These are phyloP conservation scores for Teinopalpus imperialis DNA, from an alignment of 2,888 invertebrate genomes.

Conservation along the genomic window DNA sequence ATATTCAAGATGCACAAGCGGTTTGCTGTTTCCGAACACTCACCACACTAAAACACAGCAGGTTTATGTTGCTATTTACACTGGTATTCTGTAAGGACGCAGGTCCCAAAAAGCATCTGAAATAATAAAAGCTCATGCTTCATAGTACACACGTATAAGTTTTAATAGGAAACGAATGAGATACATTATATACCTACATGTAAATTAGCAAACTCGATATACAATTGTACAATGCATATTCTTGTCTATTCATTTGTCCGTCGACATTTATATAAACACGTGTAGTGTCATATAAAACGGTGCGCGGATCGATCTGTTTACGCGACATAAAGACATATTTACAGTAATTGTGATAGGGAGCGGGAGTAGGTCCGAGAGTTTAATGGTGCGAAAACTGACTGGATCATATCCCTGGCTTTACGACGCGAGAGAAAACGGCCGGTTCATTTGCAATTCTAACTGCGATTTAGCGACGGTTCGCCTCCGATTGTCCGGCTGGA, in stretches of 20 bases:
- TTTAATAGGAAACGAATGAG: too few species aligned
- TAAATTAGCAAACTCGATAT: too few species aligned
- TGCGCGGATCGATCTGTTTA: slow-evolving; percentile 36
- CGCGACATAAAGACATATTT: slow-evolving; percentile 50
- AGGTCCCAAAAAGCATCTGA: too few species aligned
- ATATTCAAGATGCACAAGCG: too few species aligned
- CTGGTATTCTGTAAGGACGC: too few species aligned
- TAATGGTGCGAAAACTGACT: slow-evolving; percentile 81
- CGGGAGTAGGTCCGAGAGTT: slow-evolving; percentile 67
- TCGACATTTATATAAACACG: slow-evolving; percentile 10
- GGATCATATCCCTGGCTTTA: slow-evolving; percentile 79
- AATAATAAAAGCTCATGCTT: too few species aligned
- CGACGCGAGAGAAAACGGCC: slow-evolving; percentile 76
- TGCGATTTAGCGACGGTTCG: slow-evolving; percentile 59
- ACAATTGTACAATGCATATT: background rate
- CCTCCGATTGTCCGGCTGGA: slow-evolving; percentile 36
- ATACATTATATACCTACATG: too few species aligned
- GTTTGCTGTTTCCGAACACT: too few species aligned
- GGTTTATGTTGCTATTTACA: too few species aligned
- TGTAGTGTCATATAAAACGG: slow-evolving; percentile 16
- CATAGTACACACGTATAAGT: too few species aligned
- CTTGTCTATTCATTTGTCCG: background rate
- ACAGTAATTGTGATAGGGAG: slow-evolving; percentile 61
- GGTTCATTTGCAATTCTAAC: slow-evolving; percentile 82
- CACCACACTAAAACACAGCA: too few species aligned